phyloP scores from a whole-genome alignment of 2,888 invertebrate genomes.

The Myathropa florea region DNA sequence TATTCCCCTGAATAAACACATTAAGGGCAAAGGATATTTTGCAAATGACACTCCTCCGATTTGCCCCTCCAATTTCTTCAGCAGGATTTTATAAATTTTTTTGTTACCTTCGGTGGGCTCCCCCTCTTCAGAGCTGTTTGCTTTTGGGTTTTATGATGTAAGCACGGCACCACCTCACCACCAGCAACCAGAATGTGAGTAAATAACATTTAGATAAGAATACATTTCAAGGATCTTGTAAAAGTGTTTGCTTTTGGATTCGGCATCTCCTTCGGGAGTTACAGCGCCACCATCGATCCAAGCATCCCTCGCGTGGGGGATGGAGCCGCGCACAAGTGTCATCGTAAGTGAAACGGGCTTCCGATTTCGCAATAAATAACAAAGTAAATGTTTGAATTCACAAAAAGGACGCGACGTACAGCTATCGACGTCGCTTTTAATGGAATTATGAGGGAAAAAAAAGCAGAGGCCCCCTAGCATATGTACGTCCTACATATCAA shows the following conservation, averaged over 20 bases:
- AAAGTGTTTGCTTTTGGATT: slow-evolving; percentile 61
- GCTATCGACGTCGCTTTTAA: slow-evolving; percentile 50
- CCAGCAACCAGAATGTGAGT: slow-evolving; percentile 51
- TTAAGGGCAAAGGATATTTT: slow-evolving; percentile 67
- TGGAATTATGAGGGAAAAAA: slow-evolving; percentile 48
- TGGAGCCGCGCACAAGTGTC: slow-evolving; percentile 43
- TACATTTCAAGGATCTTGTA: slow-evolving; percentile 60
- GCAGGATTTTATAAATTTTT: not conserved
- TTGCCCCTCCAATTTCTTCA: slow-evolving; percentile 36
- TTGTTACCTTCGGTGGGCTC: not conserved
- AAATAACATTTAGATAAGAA: slow-evolving; percentile 69
- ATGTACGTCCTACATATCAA: slow-evolving; percentile 25
- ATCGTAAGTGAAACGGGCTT: slow-evolving; percentile 52
- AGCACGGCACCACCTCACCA: not conserved
- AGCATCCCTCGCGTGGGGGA: not conserved
- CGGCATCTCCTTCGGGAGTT: not conserved
- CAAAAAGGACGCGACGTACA: slow-evolving; percentile 47
- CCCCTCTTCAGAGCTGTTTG: slow-evolving; percentile 26
- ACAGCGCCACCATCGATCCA: not conserved
- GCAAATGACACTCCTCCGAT: slow-evolving; percentile 64
- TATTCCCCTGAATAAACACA: slow-evolving; percentile 61
- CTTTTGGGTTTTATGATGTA: slow-evolving; percentile 27
- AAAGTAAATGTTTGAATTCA: slow-evolving; percentile 48
- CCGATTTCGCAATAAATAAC: slow-evolving; percentile 62
- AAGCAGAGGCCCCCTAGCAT: slow-evolving; percentile 12